Base-by-base conservation (phyloP, 2,888 invertebrate genomes). In the Rhopalosiphum nymphaeae region DNA sequence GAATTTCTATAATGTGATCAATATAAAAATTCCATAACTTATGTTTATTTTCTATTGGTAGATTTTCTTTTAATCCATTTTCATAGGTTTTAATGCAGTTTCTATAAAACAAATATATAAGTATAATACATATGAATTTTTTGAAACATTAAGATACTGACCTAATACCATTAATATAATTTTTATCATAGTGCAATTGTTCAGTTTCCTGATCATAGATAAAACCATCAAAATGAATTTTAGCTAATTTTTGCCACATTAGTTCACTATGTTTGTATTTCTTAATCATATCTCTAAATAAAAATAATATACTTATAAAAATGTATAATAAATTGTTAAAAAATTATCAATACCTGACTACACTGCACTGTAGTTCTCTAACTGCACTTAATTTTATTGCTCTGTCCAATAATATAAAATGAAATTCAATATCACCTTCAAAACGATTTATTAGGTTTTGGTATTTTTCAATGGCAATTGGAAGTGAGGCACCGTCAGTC, bases 211-310 rank as follows among this genome's bases (percentile, higher is more conserved):
- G 67, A 25, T 94, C 61, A 53, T 94, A 94, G 10, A 90, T 90
- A 53, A 91, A 94, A 42, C 91, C 94, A 42, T 91, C 90, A 85
- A 94, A 94, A 90, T 91, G 90, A 36, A 94, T 91, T 94, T 94
- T 85, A 87, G 94, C 94, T 29, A 94, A 91, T 86, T 94, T 94
- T 86, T 86, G 94, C 94, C 94, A 94, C 89, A 94, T 90, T 4
- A 87, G 10, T 67, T 94, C 94, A 91, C 85, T 90, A 26, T 94
- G 94, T 53, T 42, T 67, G 44, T 94, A 94, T 36, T 90, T 94
- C n/a, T 87, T 90, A 21, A 94, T 91, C 94, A 94, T 94, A 86
- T 94, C 94, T 67, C 94, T 94, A 44, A 36, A 49, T 13, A 78
- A 26, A n/a, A 49, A 67, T 36, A 91, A 53, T 29, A 86, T 61